phyloP scores from a whole-genome alignment of 2,113 vertebrate genomes.

The Anoplopoma fimbria region DNA sequence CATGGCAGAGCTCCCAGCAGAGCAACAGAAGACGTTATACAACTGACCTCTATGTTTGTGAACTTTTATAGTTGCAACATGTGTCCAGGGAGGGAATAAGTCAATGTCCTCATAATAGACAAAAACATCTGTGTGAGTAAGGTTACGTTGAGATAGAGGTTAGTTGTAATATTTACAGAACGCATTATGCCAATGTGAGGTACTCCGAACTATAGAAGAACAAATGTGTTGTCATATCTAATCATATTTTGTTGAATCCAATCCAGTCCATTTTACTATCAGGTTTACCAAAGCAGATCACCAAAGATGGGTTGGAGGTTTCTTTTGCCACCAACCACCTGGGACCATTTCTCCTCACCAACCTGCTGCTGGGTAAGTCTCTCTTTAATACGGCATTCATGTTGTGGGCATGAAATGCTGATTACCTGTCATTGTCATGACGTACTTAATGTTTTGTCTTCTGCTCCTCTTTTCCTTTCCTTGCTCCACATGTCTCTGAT shows the following conservation, averaged over 20 bases:
- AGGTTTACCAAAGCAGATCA: constrained; percentile 85
- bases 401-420: background rate
- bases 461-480: background rate
- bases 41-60: background rate
- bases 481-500: background rate
- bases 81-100: background rate
- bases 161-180: background rate
- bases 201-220: background rate
- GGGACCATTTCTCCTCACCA: constrained; percentile 92
- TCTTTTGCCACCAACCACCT: constrained; percentile 89
- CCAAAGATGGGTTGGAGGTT: constrained; percentile 85
- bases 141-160: background rate
- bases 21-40: background rate
- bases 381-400: background rate
- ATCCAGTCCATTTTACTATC: background rate
- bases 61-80: background rate
- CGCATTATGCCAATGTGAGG: background rate
- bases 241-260: background rate
- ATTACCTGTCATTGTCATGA: background rate
- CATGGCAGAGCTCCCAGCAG: background rate
- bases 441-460: background rate
- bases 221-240: background rate
- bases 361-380: constrained; percentile 87
- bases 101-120: background rate
- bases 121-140: background rate